Evolutionary conservation across 2,797 vertebrate genomes (phyloP).

Genomic region (Hemitrygon akajei): DNA sequence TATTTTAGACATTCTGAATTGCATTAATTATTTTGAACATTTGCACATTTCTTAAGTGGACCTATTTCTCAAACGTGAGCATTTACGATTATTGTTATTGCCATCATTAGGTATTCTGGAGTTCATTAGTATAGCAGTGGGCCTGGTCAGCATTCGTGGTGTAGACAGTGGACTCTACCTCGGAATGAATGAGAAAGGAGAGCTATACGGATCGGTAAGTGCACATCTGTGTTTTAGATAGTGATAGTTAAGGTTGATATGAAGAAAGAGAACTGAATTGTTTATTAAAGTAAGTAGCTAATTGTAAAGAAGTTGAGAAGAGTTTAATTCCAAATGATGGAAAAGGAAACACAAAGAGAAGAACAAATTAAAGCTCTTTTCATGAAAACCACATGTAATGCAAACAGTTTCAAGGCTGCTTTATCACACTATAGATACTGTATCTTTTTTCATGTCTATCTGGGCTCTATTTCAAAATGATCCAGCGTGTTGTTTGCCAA

Average conservation of each 20-base stretch:
- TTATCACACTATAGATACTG: constrained; percentile 22
- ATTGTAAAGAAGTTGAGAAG: neutral
- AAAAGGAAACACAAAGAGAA: neutral
- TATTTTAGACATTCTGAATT: neutral
- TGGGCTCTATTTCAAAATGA: constrained; percentile 31
- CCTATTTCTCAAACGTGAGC: neutral
- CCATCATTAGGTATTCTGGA: constrained; percentile 81
- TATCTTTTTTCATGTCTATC: constrained; percentile 26
- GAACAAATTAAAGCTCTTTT: neutral
- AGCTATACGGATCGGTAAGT: constrained; percentile 94
- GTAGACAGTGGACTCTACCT: constrained; percentile 95
- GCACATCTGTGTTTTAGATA: constrained; percentile 33
- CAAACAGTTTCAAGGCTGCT: constrained; percentile 28
- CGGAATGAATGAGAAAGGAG: constrained; percentile 89
- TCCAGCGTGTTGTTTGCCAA: constrained; percentile 13
- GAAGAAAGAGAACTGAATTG: neutral
- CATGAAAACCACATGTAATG: neutral
- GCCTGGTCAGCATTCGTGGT: constrained; percentile 94
- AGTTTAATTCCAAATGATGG: neutral
- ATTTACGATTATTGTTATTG: constrained; percentile 25
- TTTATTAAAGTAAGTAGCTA: neutral
- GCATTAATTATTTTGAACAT: neutral
- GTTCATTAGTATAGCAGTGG: constrained; percentile 98
- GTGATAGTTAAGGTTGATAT: neutral
- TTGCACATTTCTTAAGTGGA: neutral